These are phyloP conservation scores for Gymnodraco acuticeps DNA, from an alignment of 2,797 vertebrate species.

Conservation along the genomic window DNA sequence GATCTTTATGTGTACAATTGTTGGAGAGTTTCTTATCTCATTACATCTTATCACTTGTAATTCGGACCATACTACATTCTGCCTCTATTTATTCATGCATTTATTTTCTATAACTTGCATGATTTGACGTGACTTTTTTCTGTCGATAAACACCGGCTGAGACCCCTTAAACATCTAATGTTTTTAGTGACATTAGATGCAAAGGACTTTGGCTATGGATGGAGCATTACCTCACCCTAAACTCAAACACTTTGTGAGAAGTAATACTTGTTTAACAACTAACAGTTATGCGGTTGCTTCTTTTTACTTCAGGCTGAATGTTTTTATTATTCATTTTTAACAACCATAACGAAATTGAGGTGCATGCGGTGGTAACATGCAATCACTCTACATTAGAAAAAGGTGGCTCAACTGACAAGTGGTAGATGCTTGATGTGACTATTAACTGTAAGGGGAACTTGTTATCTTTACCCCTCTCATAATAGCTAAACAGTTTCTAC, in stretches of 20 bases:
- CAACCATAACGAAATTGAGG: not conserved
- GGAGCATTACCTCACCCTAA: no score
- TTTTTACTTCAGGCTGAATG: slow-evolving; percentile 12
- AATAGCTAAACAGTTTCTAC: not conserved
- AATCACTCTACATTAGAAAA: not conserved
- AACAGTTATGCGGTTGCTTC: not conserved
- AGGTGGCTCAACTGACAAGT: not conserved
- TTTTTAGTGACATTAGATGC: not conserved
- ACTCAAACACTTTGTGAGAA: no score
- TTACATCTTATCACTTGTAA: not conserved
- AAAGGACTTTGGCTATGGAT: no score
- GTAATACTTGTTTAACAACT: slow-evolving; percentile 2
- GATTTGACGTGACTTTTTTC: not conserved
- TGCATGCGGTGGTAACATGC: not conserved
- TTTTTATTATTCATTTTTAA: not conserved
- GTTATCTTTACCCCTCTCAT: not conserved
- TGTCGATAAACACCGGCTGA: not conserved
- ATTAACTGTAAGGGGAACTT: not conserved
- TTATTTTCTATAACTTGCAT: not conserved
- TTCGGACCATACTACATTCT: not conserved
- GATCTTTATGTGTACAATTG: no score
- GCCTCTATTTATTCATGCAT: not conserved
- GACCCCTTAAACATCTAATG: no score
- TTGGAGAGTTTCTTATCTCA: no score
- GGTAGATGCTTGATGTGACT: no score